Conservation (phyloP, 2,113 vertebrate species). For the Pelecanus crispus region DNA sequence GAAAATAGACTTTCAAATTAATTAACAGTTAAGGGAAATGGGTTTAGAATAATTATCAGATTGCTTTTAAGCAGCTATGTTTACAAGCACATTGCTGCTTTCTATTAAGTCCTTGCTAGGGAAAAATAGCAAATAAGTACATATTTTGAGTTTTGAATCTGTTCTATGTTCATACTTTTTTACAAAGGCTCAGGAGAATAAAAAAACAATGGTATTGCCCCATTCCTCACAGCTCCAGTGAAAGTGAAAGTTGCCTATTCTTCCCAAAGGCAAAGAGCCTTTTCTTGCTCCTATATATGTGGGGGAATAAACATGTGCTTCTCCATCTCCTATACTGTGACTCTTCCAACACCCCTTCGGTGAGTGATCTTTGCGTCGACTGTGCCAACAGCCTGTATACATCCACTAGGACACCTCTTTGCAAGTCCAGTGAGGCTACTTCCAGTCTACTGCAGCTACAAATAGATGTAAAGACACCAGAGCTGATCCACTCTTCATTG, state of each 20-base stretch:
- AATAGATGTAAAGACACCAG: not conserved
- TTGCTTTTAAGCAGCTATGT: not conserved
- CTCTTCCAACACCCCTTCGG: not conserved
- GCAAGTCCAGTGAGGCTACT: not conserved
- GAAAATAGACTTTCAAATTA: not conserved
- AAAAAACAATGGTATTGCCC: not conserved
- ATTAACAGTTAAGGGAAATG: conserved; percentile 9
- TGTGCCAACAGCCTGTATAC: not conserved
- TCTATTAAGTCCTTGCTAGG: not conserved
- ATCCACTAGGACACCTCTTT: not conserved
- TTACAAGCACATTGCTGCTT: not conserved
- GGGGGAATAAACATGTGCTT: not conserved
- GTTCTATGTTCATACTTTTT: not conserved
- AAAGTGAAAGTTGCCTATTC: not conserved
- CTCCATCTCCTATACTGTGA: not conserved
- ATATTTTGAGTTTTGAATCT: not conserved
- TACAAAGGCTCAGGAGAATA: not conserved
- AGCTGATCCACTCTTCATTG: not conserved
- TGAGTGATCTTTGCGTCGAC: not conserved
- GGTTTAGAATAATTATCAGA: not conserved
- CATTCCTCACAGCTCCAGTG: not conserved
- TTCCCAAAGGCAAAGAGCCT: not conserved
- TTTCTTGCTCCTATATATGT: not conserved
- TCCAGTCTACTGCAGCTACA: not conserved
- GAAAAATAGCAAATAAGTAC: not conserved